Percentiles rank a stretch among this genome's conserved stretches.
Evolutionary conservation across 2,113 vertebrate genomes (phyloP).

Genomic region (Apteryx owenii): DNA sequence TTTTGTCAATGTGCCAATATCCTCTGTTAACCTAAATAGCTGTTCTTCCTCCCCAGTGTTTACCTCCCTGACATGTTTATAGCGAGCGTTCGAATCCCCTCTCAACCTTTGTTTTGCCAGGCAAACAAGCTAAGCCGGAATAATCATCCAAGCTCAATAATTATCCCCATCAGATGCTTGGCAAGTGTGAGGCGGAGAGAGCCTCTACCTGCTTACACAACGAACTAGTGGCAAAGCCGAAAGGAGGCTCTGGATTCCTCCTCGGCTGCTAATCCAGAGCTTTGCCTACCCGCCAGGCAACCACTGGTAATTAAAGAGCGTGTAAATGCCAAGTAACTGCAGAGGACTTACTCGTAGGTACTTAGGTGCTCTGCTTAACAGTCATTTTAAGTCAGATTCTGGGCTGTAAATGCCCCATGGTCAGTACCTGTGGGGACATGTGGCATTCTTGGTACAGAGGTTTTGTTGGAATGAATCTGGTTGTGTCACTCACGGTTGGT

Average conservation of each 20-base stretch:
- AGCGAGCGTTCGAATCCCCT: not conserved
- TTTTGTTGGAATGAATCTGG: not conserved
- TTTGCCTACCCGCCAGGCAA: not conserved
- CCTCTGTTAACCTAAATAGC: not conserved
- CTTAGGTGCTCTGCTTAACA: not conserved
- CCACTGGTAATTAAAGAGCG: not conserved
- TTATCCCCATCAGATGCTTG: not conserved
- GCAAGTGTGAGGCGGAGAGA: not conserved
- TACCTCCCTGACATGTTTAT: not conserved
- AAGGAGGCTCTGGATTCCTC: not conserved
- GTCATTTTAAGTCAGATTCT: not conserved
- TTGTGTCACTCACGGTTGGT: fast-evolving
- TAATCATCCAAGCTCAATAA: constrained; percentile 12
- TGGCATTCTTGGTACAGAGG: not conserved
- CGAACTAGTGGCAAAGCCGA: not conserved
- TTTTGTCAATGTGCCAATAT: not conserved
- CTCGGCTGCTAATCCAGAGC: not conserved
- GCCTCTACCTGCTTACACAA: not conserved
- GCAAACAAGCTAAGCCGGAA: not conserved
- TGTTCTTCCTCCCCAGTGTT: not conserved
- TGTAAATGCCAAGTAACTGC: not conserved
- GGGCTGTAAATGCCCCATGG: not conserved
- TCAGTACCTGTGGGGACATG: not conserved
- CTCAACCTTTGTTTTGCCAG: not conserved
- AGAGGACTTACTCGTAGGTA: not conserved